Percentiles rank a stretch among this genome's conserved stretches.
phyloP scores from a whole-genome alignment of 1,140 invertebrate genomes.

The Charaxes varanes region DNA sequence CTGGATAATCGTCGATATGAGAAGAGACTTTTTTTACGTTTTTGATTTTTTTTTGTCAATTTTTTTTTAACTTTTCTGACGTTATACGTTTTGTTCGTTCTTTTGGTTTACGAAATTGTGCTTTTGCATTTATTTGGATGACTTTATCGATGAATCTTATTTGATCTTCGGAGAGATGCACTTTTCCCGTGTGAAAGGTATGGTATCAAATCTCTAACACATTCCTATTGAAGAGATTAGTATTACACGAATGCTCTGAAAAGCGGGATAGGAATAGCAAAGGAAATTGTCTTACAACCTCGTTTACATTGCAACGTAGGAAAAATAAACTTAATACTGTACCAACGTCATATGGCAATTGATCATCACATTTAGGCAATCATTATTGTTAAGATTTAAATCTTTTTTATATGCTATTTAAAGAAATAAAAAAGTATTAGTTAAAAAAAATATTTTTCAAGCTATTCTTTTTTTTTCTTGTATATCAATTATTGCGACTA shows the following conservation, averaged over 20 bases:
- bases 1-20: conserved; percentile 26
- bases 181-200: conserved; percentile 5
- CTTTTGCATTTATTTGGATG: conserved; percentile 59
- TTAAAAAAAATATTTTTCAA: conserved; percentile 1
- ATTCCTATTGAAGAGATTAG: conserved; percentile 16
- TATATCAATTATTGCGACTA: too few relatives aligned
- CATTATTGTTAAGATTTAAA: too few relatives aligned
- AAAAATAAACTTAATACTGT: too few relatives aligned
- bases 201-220: conserved; percentile 18
- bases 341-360: not conserved
- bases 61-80: conserved; percentile 54
- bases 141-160: conserved; percentile 21
- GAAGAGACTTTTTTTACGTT: conserved; percentile 33
- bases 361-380: conserved; percentile 6
- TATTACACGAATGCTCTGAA: conserved; percentile 9
- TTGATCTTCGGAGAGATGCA: conserved; percentile 7
- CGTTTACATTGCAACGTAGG: too few relatives aligned
- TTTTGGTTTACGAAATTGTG: conserved; percentile 31
- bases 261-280: conserved; percentile 29
- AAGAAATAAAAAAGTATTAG: too few relatives aligned
- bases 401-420: too few relatives aligned
- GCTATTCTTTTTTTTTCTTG: too few relatives aligned
- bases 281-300: too few relatives aligned
- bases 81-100: conserved; percentile 45
- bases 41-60: conserved; percentile 45